Evolutionary conservation across 2,888 invertebrate genomes (phyloP), one percentile per base, ranked within the genome.

Genomic region (Pecten maximus): DNA sequence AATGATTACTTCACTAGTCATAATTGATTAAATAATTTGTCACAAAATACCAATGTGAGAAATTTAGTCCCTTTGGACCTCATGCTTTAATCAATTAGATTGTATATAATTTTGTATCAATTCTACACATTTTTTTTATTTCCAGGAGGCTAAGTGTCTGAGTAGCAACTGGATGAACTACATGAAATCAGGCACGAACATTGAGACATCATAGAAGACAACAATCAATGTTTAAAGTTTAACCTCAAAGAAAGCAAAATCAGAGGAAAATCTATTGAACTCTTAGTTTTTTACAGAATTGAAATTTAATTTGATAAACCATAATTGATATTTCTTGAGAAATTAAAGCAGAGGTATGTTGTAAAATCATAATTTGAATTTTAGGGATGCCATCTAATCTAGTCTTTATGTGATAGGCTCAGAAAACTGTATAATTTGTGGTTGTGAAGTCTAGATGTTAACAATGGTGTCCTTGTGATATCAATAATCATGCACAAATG

Each of bases 91-190:
- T 44, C 12, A 44, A 44, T 44, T 44, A 44, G 12, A 44, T 44
- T 44, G 39, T 87, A 39, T 87, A 35, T 74, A 87, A 40, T 15
- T 90, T 40, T 89, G 39, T n/a, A n/a, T n/a, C n/a, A 89, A 40
- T 88, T 60, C 12, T 12, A 88, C 54, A 12, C 54, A 54, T 54
- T 91, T 40, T 89, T 88, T 91, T 92, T 88, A 89, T 88, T 94
- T 94, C 39, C 95, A 96, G 96, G 95, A 95, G 91, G 93, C 95
- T 4, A 95, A 95, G 91, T 94, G 95, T 92, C 40, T 94, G 90
- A 96, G 96, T 91, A 93, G 95, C 4, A 88, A 93, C 91, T 96
- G 96, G 96, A 94, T 91, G 88, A 96, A 96, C 92, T 96, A 96
- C 90, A 92, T 94, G 93, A 93, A 93, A 54, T 93, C 94, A 40